phyloP scores from a whole-genome alignment of 2,888 invertebrate species.

The Sepiola atlantica region DNA sequence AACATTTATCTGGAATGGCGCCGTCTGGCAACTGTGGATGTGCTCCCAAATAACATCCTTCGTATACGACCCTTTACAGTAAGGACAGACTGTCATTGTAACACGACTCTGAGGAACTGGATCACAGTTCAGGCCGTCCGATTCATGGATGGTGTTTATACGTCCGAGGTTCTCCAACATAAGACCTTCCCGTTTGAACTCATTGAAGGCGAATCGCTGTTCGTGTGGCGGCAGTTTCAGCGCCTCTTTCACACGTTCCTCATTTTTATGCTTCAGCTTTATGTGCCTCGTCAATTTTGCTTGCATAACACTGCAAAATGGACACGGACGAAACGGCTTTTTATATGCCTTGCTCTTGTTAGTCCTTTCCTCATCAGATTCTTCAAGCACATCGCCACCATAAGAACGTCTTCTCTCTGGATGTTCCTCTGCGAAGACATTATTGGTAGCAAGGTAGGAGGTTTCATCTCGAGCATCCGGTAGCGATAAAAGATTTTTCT shows the following conservation, averaged over 20 bases:
- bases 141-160: background rate
- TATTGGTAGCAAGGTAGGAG: background rate
- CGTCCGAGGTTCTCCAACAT: background rate
- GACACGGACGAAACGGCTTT: background rate
- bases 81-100: background rate
- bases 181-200: background rate
- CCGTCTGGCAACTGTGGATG: background rate
- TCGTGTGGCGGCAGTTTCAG: background rate
- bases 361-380: background rate
- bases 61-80: background rate
- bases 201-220: constrained; percentile 38
- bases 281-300: constrained; percentile 37
- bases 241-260: constrained; percentile 24
- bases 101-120: background rate
- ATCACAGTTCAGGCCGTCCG: background rate
- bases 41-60: constrained; percentile 25
- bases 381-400: background rate
- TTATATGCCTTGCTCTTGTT: background rate
- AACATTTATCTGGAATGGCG: background rate
- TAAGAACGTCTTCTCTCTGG: background rate
- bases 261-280: constrained; percentile 37
- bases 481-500: background rate
- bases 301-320: constrained; percentile 34
- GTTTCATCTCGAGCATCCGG: background rate
- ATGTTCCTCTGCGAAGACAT: background rate